These are phyloP conservation scores for Myiopsitta monachus DNA, from an alignment of 2,113 vertebrate species.

Conservation along the genomic window DNA sequence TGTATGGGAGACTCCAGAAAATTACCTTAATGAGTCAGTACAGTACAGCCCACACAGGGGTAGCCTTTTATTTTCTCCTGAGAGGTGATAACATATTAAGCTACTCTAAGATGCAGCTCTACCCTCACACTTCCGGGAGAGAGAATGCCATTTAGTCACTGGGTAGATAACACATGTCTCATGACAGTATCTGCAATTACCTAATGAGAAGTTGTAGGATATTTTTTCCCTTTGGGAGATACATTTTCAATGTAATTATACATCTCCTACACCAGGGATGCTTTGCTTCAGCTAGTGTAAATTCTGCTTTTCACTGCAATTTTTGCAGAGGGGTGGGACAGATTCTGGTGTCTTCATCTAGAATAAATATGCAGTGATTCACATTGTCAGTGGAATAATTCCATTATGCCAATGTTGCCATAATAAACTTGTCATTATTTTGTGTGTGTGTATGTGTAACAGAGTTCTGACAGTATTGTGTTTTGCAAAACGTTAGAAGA, in stretches of 20 bases:
- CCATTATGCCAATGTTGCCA: neutral
- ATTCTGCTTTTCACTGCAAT: neutral
- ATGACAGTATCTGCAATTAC: neutral
- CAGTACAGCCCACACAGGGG: neutral
- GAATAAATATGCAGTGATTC: neutral
- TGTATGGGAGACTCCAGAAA: neutral
- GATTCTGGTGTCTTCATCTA: neutral
- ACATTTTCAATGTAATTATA: neutral
- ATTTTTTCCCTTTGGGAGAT: neutral
- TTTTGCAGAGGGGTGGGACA: neutral
- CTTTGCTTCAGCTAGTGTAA: neutral
- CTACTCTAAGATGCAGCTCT: neutral
- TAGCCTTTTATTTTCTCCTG: neutral
- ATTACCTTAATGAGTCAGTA: neutral
- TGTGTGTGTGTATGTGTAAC: neutral
- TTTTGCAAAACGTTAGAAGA: neutral
- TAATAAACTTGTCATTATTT: neutral
- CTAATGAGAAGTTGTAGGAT: neutral
- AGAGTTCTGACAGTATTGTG: neutral
- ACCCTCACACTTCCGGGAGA: neutral
- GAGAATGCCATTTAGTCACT: neutral
- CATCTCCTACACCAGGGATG: neutral
- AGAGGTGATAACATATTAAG: neutral
- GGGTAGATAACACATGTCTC: neutral
- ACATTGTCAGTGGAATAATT: slow-evolving; percentile 5